Evolutionary conservation across 2,888 invertebrate species (phyloP).

Genomic region (Cephalotes varians): DNA sequence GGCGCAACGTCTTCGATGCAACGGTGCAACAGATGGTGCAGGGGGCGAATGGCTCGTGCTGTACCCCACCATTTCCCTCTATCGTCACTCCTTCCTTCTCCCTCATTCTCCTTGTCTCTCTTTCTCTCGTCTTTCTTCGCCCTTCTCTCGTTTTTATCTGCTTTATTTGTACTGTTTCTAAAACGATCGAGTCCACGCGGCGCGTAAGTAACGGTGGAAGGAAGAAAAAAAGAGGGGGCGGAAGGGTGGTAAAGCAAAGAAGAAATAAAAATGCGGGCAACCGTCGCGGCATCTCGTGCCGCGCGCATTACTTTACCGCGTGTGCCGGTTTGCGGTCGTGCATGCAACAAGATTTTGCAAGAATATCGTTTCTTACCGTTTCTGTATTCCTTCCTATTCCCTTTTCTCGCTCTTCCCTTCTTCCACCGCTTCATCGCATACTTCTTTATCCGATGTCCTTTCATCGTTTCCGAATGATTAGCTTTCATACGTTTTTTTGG

Average conservation of each 20-base stretch:
- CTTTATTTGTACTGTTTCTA: constrained; percentile 43
- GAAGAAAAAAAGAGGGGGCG: not conserved
- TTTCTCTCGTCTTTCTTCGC: constrained; percentile 3
- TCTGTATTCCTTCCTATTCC: not conserved
- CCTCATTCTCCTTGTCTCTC: not conserved
- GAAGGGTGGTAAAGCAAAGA: not conserved
- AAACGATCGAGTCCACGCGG: constrained; percentile 32
- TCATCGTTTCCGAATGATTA: constrained; percentile 41
- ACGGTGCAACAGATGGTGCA: constrained; percentile 74
- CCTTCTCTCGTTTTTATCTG: constrained; percentile 17
- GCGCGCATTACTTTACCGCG: constrained; percentile 45
- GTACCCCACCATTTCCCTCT: constrained; percentile 31
- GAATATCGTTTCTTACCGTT: constrained; percentile 19
- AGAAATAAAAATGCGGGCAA: constrained; percentile 43
- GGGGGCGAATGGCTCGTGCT: constrained; percentile 72
- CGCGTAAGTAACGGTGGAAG: not conserved
- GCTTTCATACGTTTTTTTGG: not conserved
- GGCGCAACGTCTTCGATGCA: constrained; percentile 67
- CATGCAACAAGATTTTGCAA: constrained; percentile 50
- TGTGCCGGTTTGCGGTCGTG: constrained; percentile 48
- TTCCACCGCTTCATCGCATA: constrained; percentile 5
- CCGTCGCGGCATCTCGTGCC: constrained; percentile 42
- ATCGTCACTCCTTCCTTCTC: not conserved
- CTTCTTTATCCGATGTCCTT: constrained; percentile 32
- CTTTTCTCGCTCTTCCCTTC: not conserved